These are phyloP conservation scores for Aricia artaxerxes DNA, from an alignment of 2,888 invertebrate species.

Conservation along the genomic window DNA sequence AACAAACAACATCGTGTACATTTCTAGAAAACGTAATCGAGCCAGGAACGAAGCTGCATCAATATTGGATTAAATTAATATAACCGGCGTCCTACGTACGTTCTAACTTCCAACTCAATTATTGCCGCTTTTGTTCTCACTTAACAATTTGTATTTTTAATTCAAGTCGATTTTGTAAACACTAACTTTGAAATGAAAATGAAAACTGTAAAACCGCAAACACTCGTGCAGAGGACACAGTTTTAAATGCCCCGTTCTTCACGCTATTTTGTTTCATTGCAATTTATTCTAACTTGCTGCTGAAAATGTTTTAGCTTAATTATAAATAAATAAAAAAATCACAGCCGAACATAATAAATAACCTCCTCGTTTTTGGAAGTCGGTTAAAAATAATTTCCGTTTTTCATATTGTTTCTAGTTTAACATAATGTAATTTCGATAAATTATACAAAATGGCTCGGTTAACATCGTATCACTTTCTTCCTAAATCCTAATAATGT, in stretches of 20 bases:
- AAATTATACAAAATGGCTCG: neutral
- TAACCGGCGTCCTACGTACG: too few species aligned
- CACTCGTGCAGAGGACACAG: neutral
- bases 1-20: neutral
- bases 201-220: slow-evolving; percentile 16
- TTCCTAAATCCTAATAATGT: too few species aligned
- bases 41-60: neutral
- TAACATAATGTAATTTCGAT: neutral
- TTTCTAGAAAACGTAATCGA: neutral
- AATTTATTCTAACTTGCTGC: slow-evolving; percentile 22
- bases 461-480: too few species aligned
- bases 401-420: neutral
- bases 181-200: slow-evolving; percentile 21
- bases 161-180: slow-evolving; percentile 9
- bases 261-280: slow-evolving; percentile 11
- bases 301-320: neutral
- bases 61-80: too few species aligned
- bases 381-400: neutral
- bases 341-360: too few species aligned
- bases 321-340: neutral
- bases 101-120: too few species aligned
- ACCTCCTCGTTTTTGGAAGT: too few species aligned
- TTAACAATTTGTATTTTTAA: neutral
- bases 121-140: neutral
- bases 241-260: neutral